Conservation (phyloP, 2,797 vertebrate genomes). For the Poecilia wingei region DNA sequence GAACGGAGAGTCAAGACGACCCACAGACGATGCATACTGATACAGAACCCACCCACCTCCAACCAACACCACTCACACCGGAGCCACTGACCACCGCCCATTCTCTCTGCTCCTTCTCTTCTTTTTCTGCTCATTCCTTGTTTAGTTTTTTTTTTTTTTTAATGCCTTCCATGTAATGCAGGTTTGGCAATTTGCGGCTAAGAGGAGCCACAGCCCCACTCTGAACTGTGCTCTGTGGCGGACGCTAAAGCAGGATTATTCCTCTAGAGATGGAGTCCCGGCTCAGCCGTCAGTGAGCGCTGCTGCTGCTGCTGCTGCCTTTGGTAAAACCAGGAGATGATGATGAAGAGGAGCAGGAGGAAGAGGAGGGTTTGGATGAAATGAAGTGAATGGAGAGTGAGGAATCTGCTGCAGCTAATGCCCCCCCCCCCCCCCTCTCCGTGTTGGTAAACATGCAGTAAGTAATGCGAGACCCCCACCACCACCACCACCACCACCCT, state of each 20-base stretch:
- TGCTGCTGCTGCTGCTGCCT: conserved; percentile 53
- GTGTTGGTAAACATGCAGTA: conserved; percentile 80
- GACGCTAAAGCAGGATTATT: conserved; percentile 65
- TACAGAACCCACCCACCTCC: conserved; percentile 62
- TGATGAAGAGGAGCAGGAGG: conserved; percentile 71
- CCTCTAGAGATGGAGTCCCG: conserved; percentile 55
- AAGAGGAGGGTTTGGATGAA: conserved; percentile 73
- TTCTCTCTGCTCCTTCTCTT: conserved; percentile 54
- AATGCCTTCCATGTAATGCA: conserved; percentile 96
- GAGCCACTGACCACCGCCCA: conserved; percentile 78
- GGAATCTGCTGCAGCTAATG: conserved; percentile 74
- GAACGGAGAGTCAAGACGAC: conserved; percentile 63
- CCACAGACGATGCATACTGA: conserved; percentile 62
- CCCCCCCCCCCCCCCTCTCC: conserved; percentile 46
- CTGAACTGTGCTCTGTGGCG: conserved; percentile 89
- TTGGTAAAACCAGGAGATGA: conserved; percentile 61
- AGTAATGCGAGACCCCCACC: conserved; percentile 77
- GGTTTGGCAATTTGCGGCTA: conserved; percentile 93
- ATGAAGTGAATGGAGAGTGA: conserved; percentile 75
- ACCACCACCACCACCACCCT: conserved; percentile 58
- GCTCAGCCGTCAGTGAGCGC: conserved; percentile 49
- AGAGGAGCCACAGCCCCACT: conserved; percentile 84
- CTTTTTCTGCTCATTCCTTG: conserved; percentile 62
- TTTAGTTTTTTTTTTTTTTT: conserved; percentile 57
- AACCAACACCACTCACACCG: conserved; percentile 68